A percentile compares a stretch with the other conserved stretches of the same genome.
Conservation (phyloP, 2,113 vertebrate species). For the Gnathonemus echidnorhynchus region DNA sequence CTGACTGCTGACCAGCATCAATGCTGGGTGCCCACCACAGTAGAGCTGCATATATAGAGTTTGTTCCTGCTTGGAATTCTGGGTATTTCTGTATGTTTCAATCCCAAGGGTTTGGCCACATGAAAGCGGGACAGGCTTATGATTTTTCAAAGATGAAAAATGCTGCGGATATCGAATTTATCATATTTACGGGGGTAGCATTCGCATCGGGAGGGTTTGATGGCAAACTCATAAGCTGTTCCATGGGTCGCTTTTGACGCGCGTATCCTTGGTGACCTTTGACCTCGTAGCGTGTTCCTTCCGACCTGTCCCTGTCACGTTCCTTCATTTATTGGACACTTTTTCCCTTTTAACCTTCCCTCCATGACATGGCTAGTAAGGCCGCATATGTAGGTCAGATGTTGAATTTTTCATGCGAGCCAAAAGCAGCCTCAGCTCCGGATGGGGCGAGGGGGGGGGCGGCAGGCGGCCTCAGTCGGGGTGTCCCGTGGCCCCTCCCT, state of each 20-base stretch:
- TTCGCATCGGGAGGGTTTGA: background rate
- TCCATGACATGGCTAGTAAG: conserved; percentile 11
- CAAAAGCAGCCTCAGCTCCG: background rate
- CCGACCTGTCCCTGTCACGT: background rate
- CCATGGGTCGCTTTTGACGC: background rate
- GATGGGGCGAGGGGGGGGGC: no score
- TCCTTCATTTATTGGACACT: conserved; percentile 8
- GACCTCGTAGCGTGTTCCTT: background rate
- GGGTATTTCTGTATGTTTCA: background rate
- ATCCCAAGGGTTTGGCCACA: background rate
- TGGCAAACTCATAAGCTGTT: background rate
- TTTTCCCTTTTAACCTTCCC: background rate
- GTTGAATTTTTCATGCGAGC: conserved; percentile 21
- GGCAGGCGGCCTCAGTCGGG: background rate
- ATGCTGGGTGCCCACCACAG: background rate
- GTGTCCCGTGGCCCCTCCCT: background rate
- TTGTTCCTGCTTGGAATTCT: background rate
- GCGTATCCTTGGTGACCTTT: background rate
- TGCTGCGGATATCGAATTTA: background rate
- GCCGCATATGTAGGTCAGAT: conserved; percentile 12
- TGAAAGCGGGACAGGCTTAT: background rate
- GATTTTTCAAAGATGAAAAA: background rate
- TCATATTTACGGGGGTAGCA: background rate
- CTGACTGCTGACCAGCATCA: background rate
- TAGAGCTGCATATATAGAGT: background rate